Percentiles rank a stretch among this genome's conserved stretches.
phyloP scores from a whole-genome alignment of 2,888 invertebrate genomes.

The Hedychridium roseum region DNA sequence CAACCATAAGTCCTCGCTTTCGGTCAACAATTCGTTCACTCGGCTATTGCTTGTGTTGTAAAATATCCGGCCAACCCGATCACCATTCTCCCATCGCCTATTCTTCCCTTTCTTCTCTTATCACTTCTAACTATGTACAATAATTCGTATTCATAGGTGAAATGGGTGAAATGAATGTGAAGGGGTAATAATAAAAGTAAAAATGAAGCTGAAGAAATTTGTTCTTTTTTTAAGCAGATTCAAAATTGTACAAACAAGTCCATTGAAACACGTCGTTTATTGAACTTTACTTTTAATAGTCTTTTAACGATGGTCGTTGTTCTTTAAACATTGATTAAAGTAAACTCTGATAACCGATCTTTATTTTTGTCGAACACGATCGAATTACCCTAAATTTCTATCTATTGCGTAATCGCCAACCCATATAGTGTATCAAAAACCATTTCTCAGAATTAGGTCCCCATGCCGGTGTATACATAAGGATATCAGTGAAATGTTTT shows the following conservation, averaged over 20 bases:
- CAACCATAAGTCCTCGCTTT: constrained; percentile 38
- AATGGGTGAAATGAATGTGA: not conserved
- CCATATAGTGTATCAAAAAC: constrained; percentile 20
- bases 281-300: no score
- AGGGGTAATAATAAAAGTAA: not conserved
- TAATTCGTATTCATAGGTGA: not conserved
- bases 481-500: no score
- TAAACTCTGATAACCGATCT: no score
- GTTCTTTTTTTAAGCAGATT: not conserved
- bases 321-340: no score
- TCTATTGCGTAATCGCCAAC: constrained; percentile 24
- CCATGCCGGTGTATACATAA: no score
- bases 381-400: constrained; percentile 24
- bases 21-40: constrained; percentile 46
- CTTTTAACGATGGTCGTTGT: no score
- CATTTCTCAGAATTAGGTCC: constrained; percentile 21
- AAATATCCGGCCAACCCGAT: constrained; percentile 45
- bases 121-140: not conserved
- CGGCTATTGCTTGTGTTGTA: constrained; percentile 42
- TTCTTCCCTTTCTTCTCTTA: constrained; percentile 19
- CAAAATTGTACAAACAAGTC: not conserved
- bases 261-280: no score
- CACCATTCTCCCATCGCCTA: constrained; percentile 18
- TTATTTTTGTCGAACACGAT: no score
- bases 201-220: not conserved